Evolutionary conservation across 2,888 invertebrate species (phyloP), one percentile per base, ranked within the genome.

Genomic region (Eristalinus sepulchralis): DNA sequence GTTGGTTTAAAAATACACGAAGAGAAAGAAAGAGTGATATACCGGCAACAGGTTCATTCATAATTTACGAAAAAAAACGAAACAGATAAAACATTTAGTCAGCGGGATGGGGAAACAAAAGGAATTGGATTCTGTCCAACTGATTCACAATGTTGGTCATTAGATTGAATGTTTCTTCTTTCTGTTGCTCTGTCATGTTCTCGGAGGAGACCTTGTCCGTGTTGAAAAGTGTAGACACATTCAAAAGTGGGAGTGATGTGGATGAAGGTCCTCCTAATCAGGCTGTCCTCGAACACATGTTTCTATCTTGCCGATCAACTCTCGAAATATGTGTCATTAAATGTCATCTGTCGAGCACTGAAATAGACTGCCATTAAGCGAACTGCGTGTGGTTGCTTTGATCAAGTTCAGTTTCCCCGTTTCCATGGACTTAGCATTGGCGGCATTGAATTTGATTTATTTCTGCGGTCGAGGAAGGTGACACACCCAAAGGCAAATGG

Each of bases 31-130:
- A 53, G 27, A 39, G 17, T 47, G 27, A 66, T 47, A 27, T 66
- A 66, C 47, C 13, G 10, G 13, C 66, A 66, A 66, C 66, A 66
- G 66, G 53, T 66, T 66, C 39, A 39, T 39, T 64, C 27, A 66
- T 27, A 53, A 47, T 10, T 66, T 66, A n/a, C n/a, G n/a, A n/a
- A n/a, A n/a, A n/a, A 27, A 57, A 11, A 57, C 5, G 5, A 13
- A 24, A 17, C 20, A 57, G 11, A 24, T 20, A 24, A 57, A 24
- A 13, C 57, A 57, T 57, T 57, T 24, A 57, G 57, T 24, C 5
- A 6, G 22, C 13, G 24, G 57, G 1, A 22, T 3, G 57, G 2
- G 13, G 22, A 6, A 24, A 3, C 24, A 22, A 10, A 24, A 24
- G 22, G 22, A 24, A 8, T 66, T 66, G 66, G 66, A 66, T 1